Evolutionary conservation across 1,140 invertebrate genomes (phyloP).

Genomic region (Odontomachus brunneus): DNA sequence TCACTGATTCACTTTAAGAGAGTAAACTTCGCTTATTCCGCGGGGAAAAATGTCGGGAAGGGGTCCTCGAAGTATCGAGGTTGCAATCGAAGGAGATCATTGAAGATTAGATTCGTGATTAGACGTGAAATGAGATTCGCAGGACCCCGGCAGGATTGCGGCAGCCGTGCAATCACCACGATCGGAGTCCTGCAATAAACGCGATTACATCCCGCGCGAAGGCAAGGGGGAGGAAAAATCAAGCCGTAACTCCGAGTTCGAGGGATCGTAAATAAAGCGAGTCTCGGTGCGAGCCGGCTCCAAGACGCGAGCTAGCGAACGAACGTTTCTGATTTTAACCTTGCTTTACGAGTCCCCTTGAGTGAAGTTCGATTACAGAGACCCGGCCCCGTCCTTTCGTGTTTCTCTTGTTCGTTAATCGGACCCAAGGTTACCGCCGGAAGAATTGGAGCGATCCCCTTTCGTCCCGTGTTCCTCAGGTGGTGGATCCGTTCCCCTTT

Average conservation of each 20-base stretch:
- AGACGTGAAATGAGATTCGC: not conserved
- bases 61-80: no score
- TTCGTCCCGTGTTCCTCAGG: not conserved
- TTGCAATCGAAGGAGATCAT: not conserved
- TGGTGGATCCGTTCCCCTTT: not conserved
- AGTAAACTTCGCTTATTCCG: no score
- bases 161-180: not conserved
- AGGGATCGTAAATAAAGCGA: not conserved
- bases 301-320: not conserved
- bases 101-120: not conserved
- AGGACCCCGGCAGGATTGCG: not conserved
- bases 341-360: not conserved
- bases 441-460: not conserved
- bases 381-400: not conserved
- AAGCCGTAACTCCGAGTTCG: not conserved
- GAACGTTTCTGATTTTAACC: not conserved
- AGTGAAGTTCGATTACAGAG: not conserved
- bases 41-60: no score
- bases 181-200: not conserved
- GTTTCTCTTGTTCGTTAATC: not conserved
- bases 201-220: not conserved
- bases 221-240: not conserved
- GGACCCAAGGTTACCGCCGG: not conserved
- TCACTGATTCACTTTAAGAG: no score
- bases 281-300: not conserved